Conservation (phyloP, 2,113 vertebrate species). For the Spermophilus dauricus region DNA sequence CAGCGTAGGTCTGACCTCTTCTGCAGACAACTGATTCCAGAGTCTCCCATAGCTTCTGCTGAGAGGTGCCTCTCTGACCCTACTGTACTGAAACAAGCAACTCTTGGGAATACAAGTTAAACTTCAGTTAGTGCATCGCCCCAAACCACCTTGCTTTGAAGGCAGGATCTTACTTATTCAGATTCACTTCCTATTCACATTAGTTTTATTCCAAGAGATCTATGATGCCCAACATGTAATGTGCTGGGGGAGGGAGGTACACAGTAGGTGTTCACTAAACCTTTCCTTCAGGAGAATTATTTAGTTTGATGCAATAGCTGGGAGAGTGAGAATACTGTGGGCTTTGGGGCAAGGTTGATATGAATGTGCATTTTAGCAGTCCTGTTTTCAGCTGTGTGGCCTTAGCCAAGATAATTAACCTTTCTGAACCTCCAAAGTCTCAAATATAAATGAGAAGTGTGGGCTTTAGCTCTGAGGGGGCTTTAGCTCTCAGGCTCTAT, state of each 20-base stretch:
- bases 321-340: not conserved
- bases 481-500: not conserved
- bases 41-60: not conserved
- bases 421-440: not conserved
- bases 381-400: not conserved
- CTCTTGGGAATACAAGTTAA: not conserved
- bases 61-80: not conserved
- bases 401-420: not conserved
- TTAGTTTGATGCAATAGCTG: not conserved
- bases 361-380: not conserved
- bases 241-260: not conserved
- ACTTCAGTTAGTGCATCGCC: not conserved
- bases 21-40: not conserved
- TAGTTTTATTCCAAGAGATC: not conserved
- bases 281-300: constrained; percentile 25
- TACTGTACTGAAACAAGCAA: not conserved
- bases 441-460: not conserved
- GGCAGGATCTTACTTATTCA: not conserved
- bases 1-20: not conserved
- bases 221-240: not conserved
- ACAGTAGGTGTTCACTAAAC: not conserved
- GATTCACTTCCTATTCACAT: not conserved
- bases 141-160: not conserved
- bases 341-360: not conserved
- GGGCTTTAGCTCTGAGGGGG: not conserved